phyloP scores from a whole-genome alignment of 1,140 invertebrate genomes.

The Neodiprion pinetum region DNA sequence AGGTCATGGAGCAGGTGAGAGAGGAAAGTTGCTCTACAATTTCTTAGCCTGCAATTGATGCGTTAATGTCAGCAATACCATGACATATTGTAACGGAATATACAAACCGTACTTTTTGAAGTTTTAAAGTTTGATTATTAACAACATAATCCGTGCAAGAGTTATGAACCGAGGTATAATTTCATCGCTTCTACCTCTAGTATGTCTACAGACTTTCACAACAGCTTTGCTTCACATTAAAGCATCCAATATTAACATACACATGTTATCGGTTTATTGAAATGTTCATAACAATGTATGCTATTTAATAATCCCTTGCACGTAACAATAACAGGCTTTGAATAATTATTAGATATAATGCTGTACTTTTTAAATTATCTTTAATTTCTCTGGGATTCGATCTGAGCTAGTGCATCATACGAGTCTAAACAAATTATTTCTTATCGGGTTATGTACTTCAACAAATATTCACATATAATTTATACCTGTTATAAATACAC shows the following conservation, averaged over 20 bases:
- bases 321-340: constrained; percentile 7
- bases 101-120: too few species aligned
- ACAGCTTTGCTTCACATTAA: background rate
- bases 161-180: background rate
- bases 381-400: background rate
- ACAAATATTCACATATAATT: too few species aligned
- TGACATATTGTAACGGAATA: too few species aligned
- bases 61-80: constrained; percentile 40
- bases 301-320: background rate
- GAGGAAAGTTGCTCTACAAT: constrained; percentile 63
- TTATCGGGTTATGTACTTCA: too few species aligned
- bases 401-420: too few species aligned
- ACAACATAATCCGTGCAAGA: too few species aligned
- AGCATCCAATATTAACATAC: background rate
- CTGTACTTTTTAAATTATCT: background rate
- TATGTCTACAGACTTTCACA: background rate
- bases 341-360: background rate
- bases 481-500: too few species aligned
- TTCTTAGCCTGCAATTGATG: constrained; percentile 59
- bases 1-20: constrained; percentile 97
- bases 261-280: background rate
- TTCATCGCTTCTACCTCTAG: background rate
- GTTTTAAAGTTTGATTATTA: too few species aligned
- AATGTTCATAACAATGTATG: too few species aligned
- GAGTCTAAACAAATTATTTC: too few species aligned